Conservation (phyloP, 2,113 vertebrate species). For the Anolis sagrei region DNA sequence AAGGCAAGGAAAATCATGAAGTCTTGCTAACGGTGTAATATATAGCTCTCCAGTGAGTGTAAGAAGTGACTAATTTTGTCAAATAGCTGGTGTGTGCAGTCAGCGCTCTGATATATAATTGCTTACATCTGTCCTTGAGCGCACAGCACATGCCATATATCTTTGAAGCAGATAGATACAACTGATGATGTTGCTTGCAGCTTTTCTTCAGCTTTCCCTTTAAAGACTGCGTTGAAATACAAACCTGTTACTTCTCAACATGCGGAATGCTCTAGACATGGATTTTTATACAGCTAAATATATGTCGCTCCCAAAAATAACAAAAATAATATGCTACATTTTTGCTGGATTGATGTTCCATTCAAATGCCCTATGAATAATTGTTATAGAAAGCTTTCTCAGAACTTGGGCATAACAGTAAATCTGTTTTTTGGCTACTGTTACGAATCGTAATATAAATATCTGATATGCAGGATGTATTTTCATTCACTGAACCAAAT, state of each 20-base stretch:
- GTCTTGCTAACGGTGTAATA: slow-evolving; percentile 22
- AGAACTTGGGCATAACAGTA: too few species aligned
- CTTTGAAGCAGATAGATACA: neutral
- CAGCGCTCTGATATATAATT: slow-evolving; percentile 27
- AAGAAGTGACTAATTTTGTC: slow-evolving; percentile 44
- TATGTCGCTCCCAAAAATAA: neutral
- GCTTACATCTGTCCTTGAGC: slow-evolving; percentile 47
- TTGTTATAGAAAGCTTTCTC: neutral
- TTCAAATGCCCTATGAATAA: too few species aligned
- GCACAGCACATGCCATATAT: neutral
- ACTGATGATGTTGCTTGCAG: neutral
- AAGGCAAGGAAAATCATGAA: slow-evolving; percentile 46
- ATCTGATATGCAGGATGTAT: too few species aligned
- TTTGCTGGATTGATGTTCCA: neutral
- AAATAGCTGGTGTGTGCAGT: neutral
- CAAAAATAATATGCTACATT: neutral
- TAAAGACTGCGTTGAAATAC: neutral
- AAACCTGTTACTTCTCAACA: neutral
- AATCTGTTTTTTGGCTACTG: too few species aligned
- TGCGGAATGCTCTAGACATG: neutral
- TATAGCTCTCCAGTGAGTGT: slow-evolving; percentile 23
- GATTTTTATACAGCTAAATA: neutral
- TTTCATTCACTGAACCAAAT: too few species aligned
- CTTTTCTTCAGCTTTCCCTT: neutral
- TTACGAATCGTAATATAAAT: too few species aligned